Base-by-base conservation (phyloP, 1,140 invertebrate species). In the Grapholita molesta region DNA sequence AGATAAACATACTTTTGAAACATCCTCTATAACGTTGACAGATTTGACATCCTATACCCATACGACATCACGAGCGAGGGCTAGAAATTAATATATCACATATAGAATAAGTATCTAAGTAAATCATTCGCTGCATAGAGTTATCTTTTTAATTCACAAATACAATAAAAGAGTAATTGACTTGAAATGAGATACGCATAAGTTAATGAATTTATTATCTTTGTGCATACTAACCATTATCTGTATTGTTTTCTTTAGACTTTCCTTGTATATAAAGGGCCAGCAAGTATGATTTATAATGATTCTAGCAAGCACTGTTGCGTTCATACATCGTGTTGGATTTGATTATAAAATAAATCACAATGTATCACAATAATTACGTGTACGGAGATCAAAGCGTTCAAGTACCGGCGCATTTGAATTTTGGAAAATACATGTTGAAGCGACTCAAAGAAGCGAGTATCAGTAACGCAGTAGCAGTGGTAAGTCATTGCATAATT, bases 351-450 rank as follows among this genome's bases (percentile, higher is more conserved):
- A 8, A 5, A 6, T 21, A 7, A 18, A 8, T 18, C 42, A n/a
- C 42, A 18, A 48, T 48, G 42, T 48, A 18, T 48, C 7, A 48
- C 15, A 48, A 5, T 12, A 68, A 69, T 57, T 80, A 80, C 64
- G 73, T 85, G 48, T 75, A 72, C 28, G 80, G 85, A 30, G 74
- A 83, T 64, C 68, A 83, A 78, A 75, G 79, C 70, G 70, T 82
- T 25, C 38, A 76, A 70, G 73, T 87, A 23, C 85, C 85, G 0
- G 83, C 75, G 6, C 83, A 87, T 72, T 73, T 85, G 64, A 84
- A 85, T 79, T 85, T 85, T 66, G 85, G 83, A n/a, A 85, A 85
- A 80, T 83, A 73, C 66, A 77, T 87, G 9, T 70, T 84, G 11
- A 77, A 85, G 32, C 30, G 32, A 11, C 42, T 87, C 15, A 48